A percentile compares a stretch with the other conserved stretches of the same genome.
phyloP scores from a whole-genome alignment of 2,888 invertebrate species.

The Epinotia brunnichana region DNA sequence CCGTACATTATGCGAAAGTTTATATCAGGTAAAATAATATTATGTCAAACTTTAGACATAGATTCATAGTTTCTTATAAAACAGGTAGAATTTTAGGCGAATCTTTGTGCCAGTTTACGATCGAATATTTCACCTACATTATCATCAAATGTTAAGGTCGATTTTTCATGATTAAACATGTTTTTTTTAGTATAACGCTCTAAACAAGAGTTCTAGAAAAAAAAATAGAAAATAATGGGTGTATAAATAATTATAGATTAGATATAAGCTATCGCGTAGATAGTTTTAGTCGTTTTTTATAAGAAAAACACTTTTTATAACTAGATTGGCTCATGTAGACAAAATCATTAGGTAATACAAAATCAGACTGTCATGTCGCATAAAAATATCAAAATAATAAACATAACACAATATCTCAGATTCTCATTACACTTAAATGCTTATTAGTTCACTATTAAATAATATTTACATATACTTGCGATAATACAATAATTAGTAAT shows the following conservation, averaged over 20 bases:
- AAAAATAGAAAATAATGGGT: no score
- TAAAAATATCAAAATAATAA: slow-evolving; percentile 26
- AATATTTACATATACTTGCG: slow-evolving; percentile 22
- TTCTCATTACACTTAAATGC: slow-evolving; percentile 16
- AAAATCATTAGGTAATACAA: background rate
- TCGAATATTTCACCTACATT: background rate
- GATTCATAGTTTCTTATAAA: background rate
- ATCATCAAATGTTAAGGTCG: background rate
- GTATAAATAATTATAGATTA: background rate
- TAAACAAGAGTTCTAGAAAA: background rate
- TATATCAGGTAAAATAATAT: no score
- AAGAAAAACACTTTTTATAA: background rate
- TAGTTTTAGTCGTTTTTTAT: no score
- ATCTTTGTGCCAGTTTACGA: no score
- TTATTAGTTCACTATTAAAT: slow-evolving; percentile 2
- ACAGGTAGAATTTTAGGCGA: background rate
- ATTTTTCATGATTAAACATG: background rate
- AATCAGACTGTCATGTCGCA: slow-evolving; percentile 2
- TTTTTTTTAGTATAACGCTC: background rate
- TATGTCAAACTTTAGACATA: background rate
- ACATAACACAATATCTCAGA: slow-evolving; percentile 14
- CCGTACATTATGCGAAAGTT: slow-evolving; percentile 1
- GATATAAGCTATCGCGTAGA: no score
- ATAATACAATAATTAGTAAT: background rate
- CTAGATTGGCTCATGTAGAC: slow-evolving; percentile 7